Evolutionary conservation across 2,113 vertebrate species (phyloP).

Genomic region (Mastomys natalensis): DNA sequence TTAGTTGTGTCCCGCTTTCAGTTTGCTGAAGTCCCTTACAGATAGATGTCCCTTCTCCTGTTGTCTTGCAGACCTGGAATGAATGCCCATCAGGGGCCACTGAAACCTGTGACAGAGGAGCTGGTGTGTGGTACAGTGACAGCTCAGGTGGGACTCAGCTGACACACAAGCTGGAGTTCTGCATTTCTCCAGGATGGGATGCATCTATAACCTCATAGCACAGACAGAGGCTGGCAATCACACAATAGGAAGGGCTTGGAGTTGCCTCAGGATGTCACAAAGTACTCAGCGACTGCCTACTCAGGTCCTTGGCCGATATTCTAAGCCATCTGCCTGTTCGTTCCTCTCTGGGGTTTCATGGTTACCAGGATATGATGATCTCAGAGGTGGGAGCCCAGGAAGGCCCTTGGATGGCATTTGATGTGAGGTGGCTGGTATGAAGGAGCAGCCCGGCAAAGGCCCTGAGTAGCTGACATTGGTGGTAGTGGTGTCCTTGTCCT

Average conservation of each 20-base stretch:
- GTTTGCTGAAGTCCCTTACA: background rate
- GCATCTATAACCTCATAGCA: background rate
- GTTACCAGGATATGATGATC: background rate
- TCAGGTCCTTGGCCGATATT: background rate
- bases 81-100: background rate
- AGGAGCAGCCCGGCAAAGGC: background rate
- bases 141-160: background rate
- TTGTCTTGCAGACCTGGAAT: background rate
- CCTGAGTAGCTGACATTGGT: too few relatives aligned
- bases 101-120: background rate
- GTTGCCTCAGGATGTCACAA: background rate
- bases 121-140: accelerated
- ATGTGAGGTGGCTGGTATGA: too few relatives aligned
- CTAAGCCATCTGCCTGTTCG: background rate
- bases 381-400: background rate
- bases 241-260: accelerated
- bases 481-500: background rate
- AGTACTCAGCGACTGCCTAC: too few relatives aligned
- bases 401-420: background rate
- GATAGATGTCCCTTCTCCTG: background rate
- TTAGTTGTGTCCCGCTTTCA: background rate
- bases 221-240: background rate
- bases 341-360: background rate
- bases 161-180: background rate
- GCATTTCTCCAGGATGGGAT: background rate